Evolutionary conservation across 1,140 invertebrate species (phyloP).

Genomic region (Neodiprion pinetum): DNA sequence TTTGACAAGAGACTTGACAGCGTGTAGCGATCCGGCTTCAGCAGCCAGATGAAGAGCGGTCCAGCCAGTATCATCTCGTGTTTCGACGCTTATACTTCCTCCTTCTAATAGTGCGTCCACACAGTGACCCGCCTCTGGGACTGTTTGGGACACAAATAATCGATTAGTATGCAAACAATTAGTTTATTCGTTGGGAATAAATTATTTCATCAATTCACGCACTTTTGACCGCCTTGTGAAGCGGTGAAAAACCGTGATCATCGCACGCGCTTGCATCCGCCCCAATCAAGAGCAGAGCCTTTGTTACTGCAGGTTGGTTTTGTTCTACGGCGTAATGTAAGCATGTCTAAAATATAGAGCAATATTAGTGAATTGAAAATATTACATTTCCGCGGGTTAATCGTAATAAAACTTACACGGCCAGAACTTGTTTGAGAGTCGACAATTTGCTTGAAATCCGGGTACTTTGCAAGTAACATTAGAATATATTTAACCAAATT

Average conservation of each 20-base stretch:
- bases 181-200: constrained; percentile 25
- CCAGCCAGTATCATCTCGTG: constrained; percentile 52
- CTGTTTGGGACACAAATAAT: constrained; percentile 11
- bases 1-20: constrained; percentile 58
- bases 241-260: constrained; percentile 57
- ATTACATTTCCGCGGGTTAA: constrained; percentile 40
- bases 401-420: constrained; percentile 38
- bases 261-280: constrained; percentile 63
- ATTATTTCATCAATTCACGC: constrained; percentile 39
- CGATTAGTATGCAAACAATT: constrained; percentile 4
- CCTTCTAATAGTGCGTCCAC: constrained; percentile 40
- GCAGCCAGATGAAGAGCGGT: constrained; percentile 64
- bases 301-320: constrained; percentile 53
- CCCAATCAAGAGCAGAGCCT: constrained; percentile 51
- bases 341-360: constrained; percentile 49
- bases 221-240: constrained; percentile 63
- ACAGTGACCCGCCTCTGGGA: constrained; percentile 34
- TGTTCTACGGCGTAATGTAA: constrained; percentile 62
- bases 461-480: constrained; percentile 37
- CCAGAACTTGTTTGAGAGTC: constrained; percentile 48
- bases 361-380: constrained; percentile 38
- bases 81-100: constrained; percentile 34
- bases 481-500: constrained; percentile 44
- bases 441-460: constrained; percentile 36
- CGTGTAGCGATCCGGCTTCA: constrained; percentile 57